These are phyloP conservation scores for Leptopilina boulardi DNA, from an alignment of 1,140 invertebrate species.

Conservation along the genomic window DNA sequence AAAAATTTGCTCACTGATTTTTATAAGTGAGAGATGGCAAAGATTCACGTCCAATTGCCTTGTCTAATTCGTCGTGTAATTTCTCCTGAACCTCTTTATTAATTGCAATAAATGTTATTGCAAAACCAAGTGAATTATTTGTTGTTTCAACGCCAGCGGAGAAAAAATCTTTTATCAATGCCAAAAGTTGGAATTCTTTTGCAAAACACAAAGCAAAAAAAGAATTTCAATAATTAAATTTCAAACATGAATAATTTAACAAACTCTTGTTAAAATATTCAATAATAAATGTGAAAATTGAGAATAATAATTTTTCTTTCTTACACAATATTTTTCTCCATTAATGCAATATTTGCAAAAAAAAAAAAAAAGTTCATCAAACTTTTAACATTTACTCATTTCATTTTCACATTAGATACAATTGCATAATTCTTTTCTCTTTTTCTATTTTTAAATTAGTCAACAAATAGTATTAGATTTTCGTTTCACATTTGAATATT, in stretches of 20 bases:
- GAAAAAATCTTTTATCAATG: conserved; percentile 78
- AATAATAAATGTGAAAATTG: no score
- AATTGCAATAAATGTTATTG: conserved; percentile 77
- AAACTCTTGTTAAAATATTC: not conserved
- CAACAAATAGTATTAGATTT: no score
- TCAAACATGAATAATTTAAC: not conserved
- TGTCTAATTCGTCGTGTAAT: conserved; percentile 79
- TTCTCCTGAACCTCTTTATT: conserved; percentile 78
- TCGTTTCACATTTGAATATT: no score
- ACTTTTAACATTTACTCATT: no score
- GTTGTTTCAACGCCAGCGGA: conserved; percentile 81
- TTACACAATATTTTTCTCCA: no score
- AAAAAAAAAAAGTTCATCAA: no score
- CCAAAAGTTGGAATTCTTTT: conserved; percentile 76
- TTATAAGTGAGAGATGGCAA: not conserved
- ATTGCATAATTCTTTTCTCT: no score
- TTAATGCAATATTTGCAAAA: no score
- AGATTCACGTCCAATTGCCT: conserved; percentile 71
- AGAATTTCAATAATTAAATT: conserved; percentile 39
- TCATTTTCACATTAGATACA: no score
- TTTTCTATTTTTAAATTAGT: no score
- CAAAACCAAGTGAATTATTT: conserved; percentile 79
- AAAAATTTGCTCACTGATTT: not conserved
- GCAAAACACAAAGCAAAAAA: conserved; percentile 63
- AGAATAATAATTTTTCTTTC: no score